A percentile compares a stretch with the other conserved stretches of the same genome.
Conservation (phyloP, 2,797 vertebrate genomes). For the Miichthys miiuy region DNA sequence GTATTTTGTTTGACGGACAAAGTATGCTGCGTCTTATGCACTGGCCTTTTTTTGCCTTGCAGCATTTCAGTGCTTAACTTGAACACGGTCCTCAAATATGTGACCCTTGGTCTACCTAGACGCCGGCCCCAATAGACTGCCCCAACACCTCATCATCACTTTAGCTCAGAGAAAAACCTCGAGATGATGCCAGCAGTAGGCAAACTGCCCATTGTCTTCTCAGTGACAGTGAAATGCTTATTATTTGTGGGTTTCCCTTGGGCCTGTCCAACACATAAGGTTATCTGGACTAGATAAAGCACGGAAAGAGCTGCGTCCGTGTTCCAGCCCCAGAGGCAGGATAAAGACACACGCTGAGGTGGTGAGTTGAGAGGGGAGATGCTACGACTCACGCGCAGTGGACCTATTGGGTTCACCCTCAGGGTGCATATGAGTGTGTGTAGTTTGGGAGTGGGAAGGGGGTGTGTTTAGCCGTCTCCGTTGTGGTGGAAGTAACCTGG, state of each 20-base stretch:
- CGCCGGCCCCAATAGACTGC: conserved; percentile 36
- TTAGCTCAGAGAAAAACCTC: conserved; percentile 49
- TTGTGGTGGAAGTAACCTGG: conserved; percentile 79
- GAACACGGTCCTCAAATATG: conserved; percentile 35
- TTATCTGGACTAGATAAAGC: conserved; percentile 63
- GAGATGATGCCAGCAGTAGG: conserved; percentile 47
- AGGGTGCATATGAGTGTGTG: conserved; percentile 71
- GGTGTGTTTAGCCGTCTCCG: conserved; percentile 66
- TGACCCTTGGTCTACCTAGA: conserved; percentile 41
- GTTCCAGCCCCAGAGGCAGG: conserved; percentile 75
- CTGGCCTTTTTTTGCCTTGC: conserved; percentile 55
- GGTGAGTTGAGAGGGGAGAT: conserved; percentile 68
- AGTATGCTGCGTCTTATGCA: conserved; percentile 24
- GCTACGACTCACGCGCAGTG: conserved; percentile 61
- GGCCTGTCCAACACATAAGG: conserved; percentile 67
- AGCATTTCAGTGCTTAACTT: conserved; percentile 54
- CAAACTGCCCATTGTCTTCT: conserved; percentile 49
- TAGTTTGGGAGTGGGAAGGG: conserved; percentile 56
- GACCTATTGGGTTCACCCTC: conserved; percentile 71
- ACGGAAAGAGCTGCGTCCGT: conserved; percentile 62
- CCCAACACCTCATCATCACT: conserved; percentile 73
- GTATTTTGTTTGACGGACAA: conserved; percentile 53
- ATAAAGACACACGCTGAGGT: conserved; percentile 72
- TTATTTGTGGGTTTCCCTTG: conserved; percentile 58
- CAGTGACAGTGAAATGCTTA: conserved; percentile 56